Percentiles rank a stretch among this genome's conserved stretches.
Evolutionary conservation across 2,888 invertebrate species (phyloP).

Genomic region (Leptogaster cylindrica): DNA sequence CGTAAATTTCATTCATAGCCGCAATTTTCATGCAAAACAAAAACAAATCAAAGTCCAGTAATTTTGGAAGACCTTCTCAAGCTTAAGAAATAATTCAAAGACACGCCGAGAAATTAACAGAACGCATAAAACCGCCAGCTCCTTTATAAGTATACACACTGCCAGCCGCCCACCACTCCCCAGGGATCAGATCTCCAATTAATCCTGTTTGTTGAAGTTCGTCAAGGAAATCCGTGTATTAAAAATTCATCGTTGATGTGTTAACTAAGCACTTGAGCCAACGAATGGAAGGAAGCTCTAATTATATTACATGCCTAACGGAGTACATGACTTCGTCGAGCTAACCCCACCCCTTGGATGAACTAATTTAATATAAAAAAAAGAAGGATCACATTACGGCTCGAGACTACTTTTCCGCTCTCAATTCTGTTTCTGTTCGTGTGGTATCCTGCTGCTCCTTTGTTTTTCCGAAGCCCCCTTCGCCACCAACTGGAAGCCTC

Average conservation of each 20-base stretch:
- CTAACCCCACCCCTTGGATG: constrained; percentile 1
- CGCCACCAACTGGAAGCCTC: not conserved
- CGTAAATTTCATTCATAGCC: constrained; percentile 14
- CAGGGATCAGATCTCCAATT: constrained; percentile 38
- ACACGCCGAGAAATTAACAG: not conserved
- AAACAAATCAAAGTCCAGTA: constrained; percentile 14
- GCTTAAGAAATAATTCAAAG: not conserved
- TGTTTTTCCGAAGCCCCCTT: not conserved
- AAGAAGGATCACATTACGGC: constrained; percentile 20
- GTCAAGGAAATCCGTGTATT: constrained; percentile 38
- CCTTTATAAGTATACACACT: constrained; percentile 1
- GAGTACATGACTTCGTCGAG: constrained; percentile 6
- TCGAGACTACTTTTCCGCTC: not conserved
- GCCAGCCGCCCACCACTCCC: not conserved
- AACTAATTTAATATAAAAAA: constrained; percentile 42
- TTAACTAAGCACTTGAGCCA: constrained; percentile 33
- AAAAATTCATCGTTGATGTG: constrained; percentile 43
- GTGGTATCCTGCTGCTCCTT: not conserved
- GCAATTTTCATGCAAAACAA: constrained; percentile 3
- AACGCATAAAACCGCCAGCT: not conserved
- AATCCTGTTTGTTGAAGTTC: constrained; percentile 43
- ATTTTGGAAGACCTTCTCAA: not conserved
- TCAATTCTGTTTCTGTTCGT: not conserved
- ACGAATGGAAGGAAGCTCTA: constrained; percentile 22
- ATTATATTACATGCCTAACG: constrained; percentile 32